These are phyloP conservation scores for Oryzias woworae DNA, from an alignment of 2,113 vertebrate genomes.

Conservation along the genomic window DNA sequence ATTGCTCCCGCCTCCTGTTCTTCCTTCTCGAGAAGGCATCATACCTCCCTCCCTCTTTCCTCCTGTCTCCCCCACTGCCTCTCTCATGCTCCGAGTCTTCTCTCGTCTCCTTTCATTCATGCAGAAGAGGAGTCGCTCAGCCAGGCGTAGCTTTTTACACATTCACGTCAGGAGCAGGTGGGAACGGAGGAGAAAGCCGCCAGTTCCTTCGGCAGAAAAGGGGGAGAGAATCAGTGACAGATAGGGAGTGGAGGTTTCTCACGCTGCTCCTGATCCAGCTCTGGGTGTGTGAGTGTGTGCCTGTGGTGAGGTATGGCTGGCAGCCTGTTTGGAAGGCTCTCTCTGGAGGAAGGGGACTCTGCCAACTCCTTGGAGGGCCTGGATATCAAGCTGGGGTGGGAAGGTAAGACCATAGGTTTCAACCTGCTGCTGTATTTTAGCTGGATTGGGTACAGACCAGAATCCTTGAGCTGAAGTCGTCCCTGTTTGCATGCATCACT, in stretches of 20 bases:
- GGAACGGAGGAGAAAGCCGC: conserved; percentile 42
- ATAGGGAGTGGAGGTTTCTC: conserved; percentile 24
- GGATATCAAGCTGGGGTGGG: conserved; percentile 72
- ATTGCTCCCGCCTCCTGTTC: conserved; percentile 29
- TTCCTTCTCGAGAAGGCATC: conserved; percentile 47
- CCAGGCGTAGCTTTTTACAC: conserved; percentile 52
- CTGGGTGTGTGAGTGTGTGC: conserved; percentile 49
- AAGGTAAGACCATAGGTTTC: conserved; percentile 72
- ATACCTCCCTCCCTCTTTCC: conserved; percentile 28
- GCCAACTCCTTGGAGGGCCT: conserved; percentile 76
- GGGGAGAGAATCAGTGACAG: conserved; percentile 27
- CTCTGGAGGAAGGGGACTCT: conserved; percentile 79
- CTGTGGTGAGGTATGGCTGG: conserved; percentile 74
- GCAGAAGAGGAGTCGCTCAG: conserved; percentile 49
- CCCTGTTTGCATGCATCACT: too few relatives aligned
- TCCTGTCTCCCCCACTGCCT: neutral
- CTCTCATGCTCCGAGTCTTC: conserved; percentile 28
- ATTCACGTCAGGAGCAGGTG: conserved; percentile 65
- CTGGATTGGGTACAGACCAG: neutral
- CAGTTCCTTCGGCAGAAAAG: conserved; percentile 28
- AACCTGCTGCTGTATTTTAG: conserved; percentile 10
- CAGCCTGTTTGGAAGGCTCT: conserved; percentile 78
- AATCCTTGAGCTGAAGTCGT: too few relatives aligned
- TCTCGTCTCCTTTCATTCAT: conserved; percentile 63
- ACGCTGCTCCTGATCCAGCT: conserved; percentile 44